Conservation (phyloP, 2,888 invertebrate genomes). For the Nephrotoma flavescens region DNA sequence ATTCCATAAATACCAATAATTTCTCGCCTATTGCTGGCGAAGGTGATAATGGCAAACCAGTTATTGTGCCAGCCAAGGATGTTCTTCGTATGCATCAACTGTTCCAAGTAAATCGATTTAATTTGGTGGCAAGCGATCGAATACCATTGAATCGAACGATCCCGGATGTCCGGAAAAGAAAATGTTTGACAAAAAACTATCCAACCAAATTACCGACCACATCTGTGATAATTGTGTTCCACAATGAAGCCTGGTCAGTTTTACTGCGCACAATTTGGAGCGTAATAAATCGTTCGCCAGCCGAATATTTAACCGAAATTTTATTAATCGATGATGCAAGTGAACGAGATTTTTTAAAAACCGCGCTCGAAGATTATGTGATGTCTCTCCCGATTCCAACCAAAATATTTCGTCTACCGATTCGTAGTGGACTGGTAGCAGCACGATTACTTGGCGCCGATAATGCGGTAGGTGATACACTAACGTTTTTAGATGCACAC, state of each 20-base stretch:
- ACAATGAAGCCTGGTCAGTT: constrained; percentile 99
- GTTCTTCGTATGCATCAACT: constrained; percentile 61
- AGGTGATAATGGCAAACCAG: constrained; percentile 68
- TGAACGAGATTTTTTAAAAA: constrained; percentile 52
- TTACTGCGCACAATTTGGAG: constrained; percentile 88
- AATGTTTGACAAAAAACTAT: constrained; percentile 44
- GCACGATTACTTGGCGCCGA: constrained; percentile 68
- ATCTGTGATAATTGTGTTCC: constrained; percentile 90
- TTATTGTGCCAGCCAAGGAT: constrained; percentile 59
- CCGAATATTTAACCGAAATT: constrained; percentile 60
- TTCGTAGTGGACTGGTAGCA: constrained; percentile 63
- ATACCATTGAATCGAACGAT: constrained; percentile 73
- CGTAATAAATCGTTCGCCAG: constrained; percentile 78
- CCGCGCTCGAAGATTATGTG: constrained; percentile 53
- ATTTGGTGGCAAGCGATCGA: constrained; percentile 74
- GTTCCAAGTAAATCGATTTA: constrained; percentile 73
- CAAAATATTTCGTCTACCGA: constrained; percentile 45
- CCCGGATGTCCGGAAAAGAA: constrained; percentile 70
- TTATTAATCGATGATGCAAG: constrained; percentile 83
- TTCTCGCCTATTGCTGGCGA: constrained; percentile 59
- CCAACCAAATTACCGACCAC: constrained; percentile 60
- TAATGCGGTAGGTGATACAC: constrained; percentile 53
- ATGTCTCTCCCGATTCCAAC: constrained; percentile 44
- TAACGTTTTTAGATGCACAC: constrained; percentile 94
- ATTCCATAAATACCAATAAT: constrained; percentile 50